Evolutionary conservation across 2,888 invertebrate species (phyloP), one percentile per base, ranked within the genome.

Genomic region (Oscheius sp.): DNA sequence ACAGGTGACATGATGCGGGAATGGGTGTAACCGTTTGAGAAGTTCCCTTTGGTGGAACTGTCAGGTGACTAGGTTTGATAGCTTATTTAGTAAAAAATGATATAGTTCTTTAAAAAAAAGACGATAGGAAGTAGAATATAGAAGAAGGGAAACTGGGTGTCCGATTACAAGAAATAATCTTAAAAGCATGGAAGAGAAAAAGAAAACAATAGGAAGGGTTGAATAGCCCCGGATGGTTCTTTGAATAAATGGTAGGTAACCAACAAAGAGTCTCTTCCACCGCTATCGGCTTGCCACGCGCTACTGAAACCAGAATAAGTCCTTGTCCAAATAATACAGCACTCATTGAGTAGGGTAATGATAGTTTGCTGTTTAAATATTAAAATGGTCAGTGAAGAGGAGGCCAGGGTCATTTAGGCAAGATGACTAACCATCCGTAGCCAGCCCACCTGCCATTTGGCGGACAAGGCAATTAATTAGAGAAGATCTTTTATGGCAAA

Each of bases 201-300:
- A 55, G 55, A 55, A 55, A 35, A 35, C 35, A 35, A 35, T 35
- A 3, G 9, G 35, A 35, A 35, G 35, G 35, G 35, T 9, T 35
- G 35, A 35, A 35, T 35, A 35, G 35, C 5, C 9, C 35, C 9
- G 35, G 9, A 35, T 35, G 35, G 5, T 18, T 18, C 21, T 49
- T 49, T 7, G 49, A 49, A 21, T 49, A 55, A 25, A 25, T 25
- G 21, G 55, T 55, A 23, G 21, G 55, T 55, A 25, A 21, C 13
- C 21, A 55, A 55, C 55, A 49, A 49, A 18, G 18, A 18, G 18
- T n/a, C 49, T 25, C 5, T 25, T 5, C 55, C 25, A 18, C 18
- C 21, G 61, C 61, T 61, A 61, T 61, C 61, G 61, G 58, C 16
- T 61, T 61, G 61, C 61, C 61, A 61, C 61, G 61, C 61, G 61